phyloP scores from a whole-genome alignment of 2,888 invertebrate species.

The Lysandra coridon region DNA sequence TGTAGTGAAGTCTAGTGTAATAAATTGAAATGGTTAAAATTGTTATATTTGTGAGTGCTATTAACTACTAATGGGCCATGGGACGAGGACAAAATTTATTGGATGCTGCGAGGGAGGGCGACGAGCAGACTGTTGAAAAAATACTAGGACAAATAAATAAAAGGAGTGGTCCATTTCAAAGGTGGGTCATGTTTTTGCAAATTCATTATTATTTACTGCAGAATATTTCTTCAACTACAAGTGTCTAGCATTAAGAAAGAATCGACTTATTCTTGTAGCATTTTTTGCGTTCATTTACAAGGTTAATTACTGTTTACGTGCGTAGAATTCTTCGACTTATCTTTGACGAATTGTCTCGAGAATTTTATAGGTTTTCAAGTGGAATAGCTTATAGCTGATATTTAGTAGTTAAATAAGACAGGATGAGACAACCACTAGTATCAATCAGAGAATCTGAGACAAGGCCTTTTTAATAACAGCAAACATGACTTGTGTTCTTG shows the following conservation, averaged over 20 bases:
- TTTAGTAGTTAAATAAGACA: constrained; percentile 8
- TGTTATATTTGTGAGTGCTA: constrained; percentile 76
- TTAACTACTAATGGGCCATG: constrained; percentile 83
- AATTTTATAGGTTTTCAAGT: neutral
- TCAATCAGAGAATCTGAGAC: constrained; percentile 40
- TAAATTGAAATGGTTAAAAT: constrained; percentile 67
- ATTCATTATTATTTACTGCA: constrained; percentile 30
- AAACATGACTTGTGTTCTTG: constrained; percentile 7
- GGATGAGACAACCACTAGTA: constrained; percentile 31
- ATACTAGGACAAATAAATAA: constrained; percentile 93
- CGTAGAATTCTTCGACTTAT: constrained; percentile 45
- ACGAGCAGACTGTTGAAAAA: constrained; percentile 93
- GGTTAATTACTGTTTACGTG: constrained; percentile 58
- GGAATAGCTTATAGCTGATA: constrained; percentile 12
- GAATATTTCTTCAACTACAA: neutral
- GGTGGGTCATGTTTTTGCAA: constrained; percentile 82
- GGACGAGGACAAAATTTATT: constrained; percentile 98
- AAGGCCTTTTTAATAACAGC: constrained; percentile 37
- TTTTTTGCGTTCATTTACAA: constrained; percentile 35
- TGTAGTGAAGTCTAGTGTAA: constrained; percentile 76
- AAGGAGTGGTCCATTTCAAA: constrained; percentile 96
- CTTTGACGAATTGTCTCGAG: constrained; percentile 21
- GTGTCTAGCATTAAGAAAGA: neutral
- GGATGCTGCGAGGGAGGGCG: constrained; percentile 96
- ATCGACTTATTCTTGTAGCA: neutral